Evolutionary conservation across 35 echinoderm and acorn worm genomes (phyloP), one percentile per base, ranked within the genome.

Genomic region (Lytechinus pictus): DNA sequence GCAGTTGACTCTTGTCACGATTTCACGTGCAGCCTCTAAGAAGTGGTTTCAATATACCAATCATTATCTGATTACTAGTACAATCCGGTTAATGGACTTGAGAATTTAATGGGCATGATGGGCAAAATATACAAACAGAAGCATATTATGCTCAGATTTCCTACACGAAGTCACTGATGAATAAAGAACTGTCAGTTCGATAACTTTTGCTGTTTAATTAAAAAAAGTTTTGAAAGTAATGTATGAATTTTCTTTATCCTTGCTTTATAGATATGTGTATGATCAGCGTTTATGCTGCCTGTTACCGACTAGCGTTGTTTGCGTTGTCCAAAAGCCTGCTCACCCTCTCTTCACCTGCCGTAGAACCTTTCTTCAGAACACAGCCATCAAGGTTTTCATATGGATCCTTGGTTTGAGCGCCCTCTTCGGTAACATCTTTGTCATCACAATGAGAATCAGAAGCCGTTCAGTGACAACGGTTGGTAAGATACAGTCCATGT

Each of bases 321-420:
- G 96, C 57, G 91, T 87, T 28, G 86, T 87, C 19, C 9, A 89
- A 24, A 28, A 95, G 27, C 87, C 94, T 16, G 52, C 94, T 57
- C 94, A 94, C 24, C 94, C 94, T 28, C 94, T 96, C 86, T 96
- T 96, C 55, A 96, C 94, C 10, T 96, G 96, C 89, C 92, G 94
- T n/a, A 94, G 89, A 54, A 55, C 92, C 28, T 87, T 96, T 54
- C 54, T 96, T 27, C 96, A 94, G 8, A 94, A 95, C 88, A 28
- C 27, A 10, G 66, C 94, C 0, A 56, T 96, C 19, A 94, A 94
- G 24, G 61, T 96, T 16, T 96, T 89, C 54, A 97, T 96, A 21
- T 97, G 97, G 97, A 94, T 97, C 61, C 92, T 97, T 7, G 97
- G 97, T 1, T 92, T 96, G 10, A 94, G 92, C 53, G 97, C 97